Evolutionary conservation across 2,888 invertebrate species (phyloP).

Genomic region (Antitype chi): DNA sequence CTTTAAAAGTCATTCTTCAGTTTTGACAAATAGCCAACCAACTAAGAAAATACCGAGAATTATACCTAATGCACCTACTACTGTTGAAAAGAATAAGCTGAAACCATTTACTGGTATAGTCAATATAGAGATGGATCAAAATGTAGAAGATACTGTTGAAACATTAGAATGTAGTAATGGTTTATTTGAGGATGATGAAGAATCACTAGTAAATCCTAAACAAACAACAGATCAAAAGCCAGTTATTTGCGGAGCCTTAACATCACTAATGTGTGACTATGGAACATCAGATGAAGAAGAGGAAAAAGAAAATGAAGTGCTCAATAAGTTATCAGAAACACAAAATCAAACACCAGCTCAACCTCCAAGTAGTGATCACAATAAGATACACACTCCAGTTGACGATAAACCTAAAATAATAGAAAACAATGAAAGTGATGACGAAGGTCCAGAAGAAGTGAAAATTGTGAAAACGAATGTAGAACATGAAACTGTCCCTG

Average conservation of each 20-base stretch:
- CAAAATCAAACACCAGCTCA: not conserved
- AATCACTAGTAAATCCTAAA: constrained; percentile 20
- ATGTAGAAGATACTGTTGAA: constrained; percentile 62
- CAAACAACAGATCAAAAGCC: constrained; percentile 64
- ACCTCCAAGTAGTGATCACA: not conserved
- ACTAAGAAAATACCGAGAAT: constrained; percentile 67
- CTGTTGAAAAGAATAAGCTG: constrained; percentile 78
- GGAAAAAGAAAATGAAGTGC: constrained; percentile 35
- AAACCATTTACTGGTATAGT: constrained; percentile 88
- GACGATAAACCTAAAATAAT: constrained; percentile 12
- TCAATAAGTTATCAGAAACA: constrained; percentile 1
- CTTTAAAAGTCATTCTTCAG: constrained; percentile 41
- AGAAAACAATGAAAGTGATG: constrained; percentile 61
- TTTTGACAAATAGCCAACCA: constrained; percentile 38
- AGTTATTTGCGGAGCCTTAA: constrained; percentile 89
- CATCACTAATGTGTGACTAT: constrained; percentile 91
- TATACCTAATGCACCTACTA: constrained; percentile 65
- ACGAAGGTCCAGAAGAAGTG: constrained; percentile 59
- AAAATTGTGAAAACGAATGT: constrained; percentile 61
- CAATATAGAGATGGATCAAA: constrained; percentile 74
- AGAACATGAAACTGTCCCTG: constrained; percentile 55
- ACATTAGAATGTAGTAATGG: constrained; percentile 63
- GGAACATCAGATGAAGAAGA: constrained; percentile 87
- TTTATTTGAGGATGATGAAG: constrained; percentile 82
- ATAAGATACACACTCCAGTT: constrained; percentile 5